Percentiles rank a stretch among this genome's conserved stretches.
phyloP scores from a whole-genome alignment of 2,797 vertebrate genomes.

The Tragopan temminckii region DNA sequence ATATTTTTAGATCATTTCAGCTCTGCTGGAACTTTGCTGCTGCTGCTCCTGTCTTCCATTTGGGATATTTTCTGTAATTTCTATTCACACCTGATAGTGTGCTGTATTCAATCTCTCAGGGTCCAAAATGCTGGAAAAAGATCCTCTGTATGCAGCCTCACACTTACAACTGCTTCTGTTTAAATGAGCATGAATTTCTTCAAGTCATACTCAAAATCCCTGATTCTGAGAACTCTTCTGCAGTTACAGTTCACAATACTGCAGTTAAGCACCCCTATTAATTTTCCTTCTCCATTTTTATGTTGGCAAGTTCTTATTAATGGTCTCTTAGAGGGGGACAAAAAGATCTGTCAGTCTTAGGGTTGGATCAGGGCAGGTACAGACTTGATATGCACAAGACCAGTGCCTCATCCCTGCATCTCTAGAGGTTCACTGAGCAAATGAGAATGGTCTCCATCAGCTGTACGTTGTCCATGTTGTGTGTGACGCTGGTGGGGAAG shows the following conservation, averaged over 20 bases:
- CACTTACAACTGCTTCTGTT: not conserved
- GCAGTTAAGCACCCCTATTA: not conserved
- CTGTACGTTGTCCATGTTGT: rapidly evolving
- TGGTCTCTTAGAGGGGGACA: not conserved
- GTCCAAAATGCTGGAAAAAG: not conserved
- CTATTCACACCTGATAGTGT: not conserved
- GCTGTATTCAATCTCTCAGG: not conserved
- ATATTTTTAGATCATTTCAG: not conserved
- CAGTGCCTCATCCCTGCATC: not conserved
- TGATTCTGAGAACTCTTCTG: not conserved
- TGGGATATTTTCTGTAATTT: not conserved
- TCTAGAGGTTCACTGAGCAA: not conserved
- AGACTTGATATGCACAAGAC: not conserved
- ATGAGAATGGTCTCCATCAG: not conserved
- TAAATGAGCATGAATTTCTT: conserved; percentile 7
- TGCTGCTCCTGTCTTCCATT: not conserved
- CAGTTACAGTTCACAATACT: not conserved
- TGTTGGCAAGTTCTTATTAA: not conserved
- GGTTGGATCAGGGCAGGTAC: not conserved
- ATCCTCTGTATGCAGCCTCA: not conserved
- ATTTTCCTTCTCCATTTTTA: conserved; percentile 7
- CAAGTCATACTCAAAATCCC: not conserved
- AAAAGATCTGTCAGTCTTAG: not conserved
- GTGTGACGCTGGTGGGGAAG: not conserved
- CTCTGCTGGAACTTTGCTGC: not conserved